Evolutionary conservation across 2,113 vertebrate genomes (phyloP).

Genomic region (Regulus satrapa): DNA sequence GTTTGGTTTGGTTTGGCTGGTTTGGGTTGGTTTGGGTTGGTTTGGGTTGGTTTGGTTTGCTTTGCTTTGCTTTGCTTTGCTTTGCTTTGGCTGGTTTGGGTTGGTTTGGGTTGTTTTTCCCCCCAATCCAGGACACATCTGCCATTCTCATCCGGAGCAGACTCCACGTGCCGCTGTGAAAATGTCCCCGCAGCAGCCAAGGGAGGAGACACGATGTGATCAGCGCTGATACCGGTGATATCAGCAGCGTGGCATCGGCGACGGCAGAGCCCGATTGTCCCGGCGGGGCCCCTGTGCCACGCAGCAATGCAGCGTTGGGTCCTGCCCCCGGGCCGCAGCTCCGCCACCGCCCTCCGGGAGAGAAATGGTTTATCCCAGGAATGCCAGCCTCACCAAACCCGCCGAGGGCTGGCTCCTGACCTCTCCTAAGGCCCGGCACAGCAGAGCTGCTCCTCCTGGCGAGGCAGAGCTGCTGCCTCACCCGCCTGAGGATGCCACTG

Average conservation of each 20-base stretch:
- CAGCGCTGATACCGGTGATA: too few species aligned
- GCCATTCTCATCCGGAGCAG: background rate
- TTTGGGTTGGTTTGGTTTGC: background rate
- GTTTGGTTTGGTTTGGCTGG: background rate
- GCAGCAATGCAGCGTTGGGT: too few species aligned
- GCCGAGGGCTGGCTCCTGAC: background rate
- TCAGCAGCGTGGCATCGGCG: too few species aligned
- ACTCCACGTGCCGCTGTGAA: too few species aligned
- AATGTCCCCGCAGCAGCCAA: background rate
- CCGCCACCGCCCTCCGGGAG: too few species aligned
- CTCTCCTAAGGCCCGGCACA: background rate
- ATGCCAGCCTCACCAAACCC: background rate
- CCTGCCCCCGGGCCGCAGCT: too few species aligned
- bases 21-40: background rate
- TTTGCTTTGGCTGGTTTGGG: background rate
- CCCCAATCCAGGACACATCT: background rate
- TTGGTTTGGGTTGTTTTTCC: background rate
- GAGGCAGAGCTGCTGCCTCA: background rate
- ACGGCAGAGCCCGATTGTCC: too few species aligned
- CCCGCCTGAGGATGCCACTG: background rate
- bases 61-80: too few species aligned
- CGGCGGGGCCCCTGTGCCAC: too few species aligned
- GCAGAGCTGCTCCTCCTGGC: slow-evolving; percentile 8
- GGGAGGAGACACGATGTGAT: too few species aligned
- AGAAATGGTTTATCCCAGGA: too few species aligned